These are phyloP conservation scores for Heliconius nattereri DNA, from an alignment of 1,140 invertebrate genomes.

Conservation along the genomic window DNA sequence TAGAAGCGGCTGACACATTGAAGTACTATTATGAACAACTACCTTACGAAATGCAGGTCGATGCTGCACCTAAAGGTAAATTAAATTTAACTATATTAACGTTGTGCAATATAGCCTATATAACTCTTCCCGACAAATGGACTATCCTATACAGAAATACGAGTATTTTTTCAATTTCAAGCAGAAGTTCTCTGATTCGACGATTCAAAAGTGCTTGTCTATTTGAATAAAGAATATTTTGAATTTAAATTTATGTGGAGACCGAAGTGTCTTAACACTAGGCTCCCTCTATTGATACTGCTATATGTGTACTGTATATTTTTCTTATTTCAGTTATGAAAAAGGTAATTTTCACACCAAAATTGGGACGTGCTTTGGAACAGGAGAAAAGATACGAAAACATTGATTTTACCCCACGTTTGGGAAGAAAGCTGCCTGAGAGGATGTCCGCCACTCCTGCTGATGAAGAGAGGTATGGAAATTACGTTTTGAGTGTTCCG, in stretches of 20 bases:
- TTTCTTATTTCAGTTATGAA: conserved; percentile 32
- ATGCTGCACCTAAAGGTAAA: conserved; percentile 55
- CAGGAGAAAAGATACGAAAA: conserved; percentile 46
- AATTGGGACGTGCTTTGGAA: conserved; percentile 50
- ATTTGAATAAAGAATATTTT: no score
- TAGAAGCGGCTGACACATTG: conserved; percentile 65
- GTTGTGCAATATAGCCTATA: no score
- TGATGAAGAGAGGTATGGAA: conserved; percentile 54
- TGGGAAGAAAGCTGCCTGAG: conserved; percentile 54
- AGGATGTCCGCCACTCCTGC: conserved; percentile 45
- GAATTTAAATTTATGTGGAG: no score
- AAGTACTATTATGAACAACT: conserved; percentile 66
- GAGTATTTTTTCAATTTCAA: no score
- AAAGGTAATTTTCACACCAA: conserved; percentile 65
- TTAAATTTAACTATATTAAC: neutral
- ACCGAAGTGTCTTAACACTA: no score
- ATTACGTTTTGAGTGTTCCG: neutral
- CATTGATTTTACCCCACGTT: conserved; percentile 60
- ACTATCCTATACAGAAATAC: no score
- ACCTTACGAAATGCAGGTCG: conserved; percentile 57
- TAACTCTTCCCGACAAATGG: no score
- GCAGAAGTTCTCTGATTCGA: no score
- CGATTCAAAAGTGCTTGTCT: no score
- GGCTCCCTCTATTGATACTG: no score
- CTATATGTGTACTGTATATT: no score